Evolutionary conservation across 2,888 invertebrate species (phyloP), one percentile per base, ranked within the genome.

Genomic region (Polietes domitor): DNA sequence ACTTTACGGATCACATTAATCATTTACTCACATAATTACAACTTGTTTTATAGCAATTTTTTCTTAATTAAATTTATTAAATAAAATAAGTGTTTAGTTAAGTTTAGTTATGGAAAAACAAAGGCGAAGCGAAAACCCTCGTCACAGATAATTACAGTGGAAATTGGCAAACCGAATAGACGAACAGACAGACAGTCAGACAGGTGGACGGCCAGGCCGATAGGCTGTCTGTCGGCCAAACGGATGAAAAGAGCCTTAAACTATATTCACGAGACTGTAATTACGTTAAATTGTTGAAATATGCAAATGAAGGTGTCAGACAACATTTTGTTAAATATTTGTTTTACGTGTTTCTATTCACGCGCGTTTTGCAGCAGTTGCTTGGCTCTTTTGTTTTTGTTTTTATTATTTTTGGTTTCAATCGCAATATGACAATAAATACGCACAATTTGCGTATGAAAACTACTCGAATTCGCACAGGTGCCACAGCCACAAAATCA

Each of bases 361-460:
- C 15, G 81, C 26, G 28, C 28, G 71, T 47, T 21, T 47, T 61
- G 41, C 47, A 37, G 2, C 47, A 21, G 47, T 47, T 47, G n/a
- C n/a, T 47, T 47, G 15, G 15, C 10, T 28, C n/a, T 72, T 71
- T 43, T 71, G 43, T 53, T 7, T 37, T 37, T 37, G n/a, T 70
- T 70, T 47, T 47, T 41, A 41, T 41, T 37, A 10, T 37, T 37
- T 68, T 68, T 70, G 77, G 65, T 78, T 80, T 82, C 76, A 47
- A 58, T 50, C 21, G 43, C 84, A 82, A 84, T 82, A 86, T 84
- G 81, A 84, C 84, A 84, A 81, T 79, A 84, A 84, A 79, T 81
- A 84, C 84, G 84, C 84, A 87, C 89, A 87, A 85, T 87, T 88
- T 82, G 86, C 87, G 80, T 85, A 86, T 79, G 70, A 58, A 78